Percentiles rank a stretch among this genome's conserved stretches.
Conservation (phyloP, 2,113 vertebrate species). For the Elgaria multicarinata region DNA sequence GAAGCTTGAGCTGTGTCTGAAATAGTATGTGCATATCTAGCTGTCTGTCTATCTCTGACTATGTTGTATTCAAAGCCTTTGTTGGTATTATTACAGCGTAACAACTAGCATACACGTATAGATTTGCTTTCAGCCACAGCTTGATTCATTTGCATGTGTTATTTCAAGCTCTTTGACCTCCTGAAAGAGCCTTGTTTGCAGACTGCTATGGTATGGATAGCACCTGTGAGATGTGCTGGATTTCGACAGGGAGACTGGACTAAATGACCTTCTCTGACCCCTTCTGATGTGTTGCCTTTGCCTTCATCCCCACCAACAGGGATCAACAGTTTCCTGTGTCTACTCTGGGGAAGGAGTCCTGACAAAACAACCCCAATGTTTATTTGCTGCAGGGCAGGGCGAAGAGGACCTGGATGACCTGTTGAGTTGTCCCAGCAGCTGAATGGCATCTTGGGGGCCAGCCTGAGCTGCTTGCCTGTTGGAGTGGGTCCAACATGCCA, state of each 20-base stretch:
- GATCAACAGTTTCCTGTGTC: background rate
- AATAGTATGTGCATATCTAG: background rate
- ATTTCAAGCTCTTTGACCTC: background rate
- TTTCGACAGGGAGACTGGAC: background rate
- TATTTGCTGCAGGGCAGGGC: background rate
- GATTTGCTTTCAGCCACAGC: background rate
- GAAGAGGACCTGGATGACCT: background rate
- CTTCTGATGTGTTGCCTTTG: background rate
- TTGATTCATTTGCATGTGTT: background rate
- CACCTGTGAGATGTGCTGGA: background rate
- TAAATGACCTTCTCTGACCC: background rate
- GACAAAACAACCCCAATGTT: background rate
- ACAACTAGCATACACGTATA: too few species aligned
- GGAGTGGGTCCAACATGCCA: background rate
- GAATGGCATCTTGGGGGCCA: slow-evolving; percentile 10
- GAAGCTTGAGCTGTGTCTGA: background rate
- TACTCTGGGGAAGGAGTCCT: background rate
- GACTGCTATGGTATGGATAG: background rate
- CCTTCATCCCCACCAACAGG: background rate
- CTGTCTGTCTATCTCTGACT: too few species aligned
- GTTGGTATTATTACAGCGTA: background rate
- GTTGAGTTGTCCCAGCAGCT: slow-evolving; percentile 14
- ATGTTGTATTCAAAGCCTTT: background rate
- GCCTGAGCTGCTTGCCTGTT: background rate
- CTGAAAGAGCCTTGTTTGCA: background rate